Evolutionary conservation across 2,797 vertebrate species (phyloP), one percentile per base, ranked within the genome.

Genomic region (Cuniculus paca): DNA sequence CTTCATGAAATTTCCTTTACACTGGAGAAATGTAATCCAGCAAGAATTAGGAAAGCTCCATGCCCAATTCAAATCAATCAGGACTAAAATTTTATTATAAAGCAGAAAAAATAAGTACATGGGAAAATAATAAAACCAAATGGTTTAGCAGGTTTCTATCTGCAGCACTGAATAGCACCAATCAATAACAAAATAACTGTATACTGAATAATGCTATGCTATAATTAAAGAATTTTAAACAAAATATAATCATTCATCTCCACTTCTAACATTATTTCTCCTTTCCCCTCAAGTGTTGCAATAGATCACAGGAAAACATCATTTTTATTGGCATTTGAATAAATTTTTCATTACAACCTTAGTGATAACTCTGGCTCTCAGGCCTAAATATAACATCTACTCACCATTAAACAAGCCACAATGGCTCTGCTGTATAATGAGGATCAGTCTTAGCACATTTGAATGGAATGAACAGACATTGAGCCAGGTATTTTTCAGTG

Each of bases 91-190:
- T 65, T 82, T 74, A 91, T 77, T 87, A 70, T 26, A 88, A 83
- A 20, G 79, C 8, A 87, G 45, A 93, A 58, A 95, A 88, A 36
- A 85, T 42, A 2, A 75, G 42, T 31, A 31, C 26, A 58, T 17
- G 36, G 60, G 88, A 95, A 95, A 95, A 36, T 1, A 96, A 80
- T 78, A 39, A 90, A 86, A 88, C 56, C 72, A 84, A 93, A 92
- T 85, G 77, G 81, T 65, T n/a, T 24, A 5, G 45, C 26, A 31
- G 7, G 28, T 82, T 95, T 93, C 78, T 24, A 88, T 50, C n/a
- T 61, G 28, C 7, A 95, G 72, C 52, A 80, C 36, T 72, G 48
- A 70, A 56, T 45, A 81, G 56, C 16, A 36, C 34, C 63, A 68
- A 68, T 68, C 63, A 65, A 65, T 20, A 68, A 68, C 7, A 68